phyloP scores from a whole-genome alignment of 2,888 invertebrate species.

The Seladonia tumulorum region DNA sequence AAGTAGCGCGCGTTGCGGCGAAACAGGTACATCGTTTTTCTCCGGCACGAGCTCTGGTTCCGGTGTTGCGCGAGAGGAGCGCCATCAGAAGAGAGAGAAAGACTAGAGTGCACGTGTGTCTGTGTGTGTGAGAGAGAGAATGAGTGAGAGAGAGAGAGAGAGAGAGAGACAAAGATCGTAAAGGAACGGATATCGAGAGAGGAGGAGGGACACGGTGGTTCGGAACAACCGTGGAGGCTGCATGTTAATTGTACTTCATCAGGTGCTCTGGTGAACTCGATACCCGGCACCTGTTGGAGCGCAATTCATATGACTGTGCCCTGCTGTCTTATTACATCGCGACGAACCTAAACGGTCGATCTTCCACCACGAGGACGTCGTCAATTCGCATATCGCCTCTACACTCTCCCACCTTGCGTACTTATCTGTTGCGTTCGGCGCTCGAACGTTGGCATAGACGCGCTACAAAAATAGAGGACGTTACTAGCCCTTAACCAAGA shows the following conservation, averaged over 20 bases:
- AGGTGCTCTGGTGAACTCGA: conserved; percentile 97
- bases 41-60: background rate
- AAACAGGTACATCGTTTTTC: conserved; percentile 57
- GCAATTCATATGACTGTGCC: conserved; percentile 94
- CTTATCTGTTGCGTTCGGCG: no score
- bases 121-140: background rate
- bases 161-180: background rate
- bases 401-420: background rate
- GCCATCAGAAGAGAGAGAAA: background rate
- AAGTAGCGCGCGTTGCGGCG: conserved; percentile 97
- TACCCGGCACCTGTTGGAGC: conserved; percentile 99
- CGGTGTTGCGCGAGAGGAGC: background rate
- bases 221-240: conserved; percentile 86
- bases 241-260: conserved; percentile 99
- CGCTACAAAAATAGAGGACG: background rate
- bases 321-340: conserved; percentile 71
- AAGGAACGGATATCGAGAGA: background rate
- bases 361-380: background rate
- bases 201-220: conserved; percentile 13
- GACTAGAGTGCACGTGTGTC: background rate
- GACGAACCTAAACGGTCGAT: background rate
- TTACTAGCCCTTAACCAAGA: no score
- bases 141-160: conserved; percentile 27
- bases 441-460: background rate
- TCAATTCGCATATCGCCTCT: background rate